phyloP scores from a whole-genome alignment of 2,888 invertebrate species.

The Lymantria dispar region DNA sequence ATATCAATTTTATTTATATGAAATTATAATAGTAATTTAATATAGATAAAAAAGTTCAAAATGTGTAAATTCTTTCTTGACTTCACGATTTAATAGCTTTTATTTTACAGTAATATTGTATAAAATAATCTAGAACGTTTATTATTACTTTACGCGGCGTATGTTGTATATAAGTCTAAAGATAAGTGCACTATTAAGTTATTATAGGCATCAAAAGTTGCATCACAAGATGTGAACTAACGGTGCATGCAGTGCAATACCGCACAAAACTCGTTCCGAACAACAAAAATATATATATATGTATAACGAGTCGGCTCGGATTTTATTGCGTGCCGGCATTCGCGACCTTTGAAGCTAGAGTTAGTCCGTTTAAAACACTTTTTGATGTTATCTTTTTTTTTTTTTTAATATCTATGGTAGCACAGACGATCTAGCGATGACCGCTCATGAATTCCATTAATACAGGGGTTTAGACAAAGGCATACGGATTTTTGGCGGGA shows the following conservation, averaged over 20 bases:
- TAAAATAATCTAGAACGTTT: no score
- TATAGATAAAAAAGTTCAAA: no score
- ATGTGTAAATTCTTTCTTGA: no score
- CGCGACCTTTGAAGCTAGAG: conserved; percentile 61
- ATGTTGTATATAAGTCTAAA: conserved; percentile 26
- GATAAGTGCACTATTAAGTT: conserved; percentile 73
- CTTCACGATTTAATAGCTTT: no score
- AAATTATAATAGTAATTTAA: no score
- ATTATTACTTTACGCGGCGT: no score
- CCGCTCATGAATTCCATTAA: no score
- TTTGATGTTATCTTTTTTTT: conserved; percentile 21
- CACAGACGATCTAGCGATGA: background rate
- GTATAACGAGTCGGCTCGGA: conserved; percentile 37
- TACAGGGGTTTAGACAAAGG: no score
- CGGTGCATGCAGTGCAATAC: conserved; percentile 70
- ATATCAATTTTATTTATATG: no score
- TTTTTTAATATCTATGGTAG: background rate
- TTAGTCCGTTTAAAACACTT: conserved; percentile 51
- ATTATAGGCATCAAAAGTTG: conserved; percentile 77
- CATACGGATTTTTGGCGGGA: no score
- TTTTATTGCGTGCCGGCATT: conserved; percentile 61
- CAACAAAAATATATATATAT: conserved; percentile 55
- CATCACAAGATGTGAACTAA: conserved; percentile 70
- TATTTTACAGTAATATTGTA: no score
- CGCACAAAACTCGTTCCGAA: conserved; percentile 69